phyloP scores from a whole-genome alignment of 92 coral and sea anemone genomes.

The Galaxea fascicularis region DNA sequence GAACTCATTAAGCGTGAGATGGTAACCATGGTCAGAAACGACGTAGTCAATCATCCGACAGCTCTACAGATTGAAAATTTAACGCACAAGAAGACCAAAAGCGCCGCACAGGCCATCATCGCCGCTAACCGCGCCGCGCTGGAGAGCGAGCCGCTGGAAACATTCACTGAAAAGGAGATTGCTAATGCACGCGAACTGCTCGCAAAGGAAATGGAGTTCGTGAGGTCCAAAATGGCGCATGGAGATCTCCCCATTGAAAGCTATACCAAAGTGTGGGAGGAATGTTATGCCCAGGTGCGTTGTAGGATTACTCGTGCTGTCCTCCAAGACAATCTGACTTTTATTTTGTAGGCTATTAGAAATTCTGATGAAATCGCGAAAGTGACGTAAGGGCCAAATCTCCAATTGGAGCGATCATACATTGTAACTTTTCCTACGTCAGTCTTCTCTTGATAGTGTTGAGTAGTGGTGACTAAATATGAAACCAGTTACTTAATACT shows the following conservation, averaged over 20 bases:
- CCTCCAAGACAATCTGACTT: too few relatives aligned
- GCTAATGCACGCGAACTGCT: slow-evolving; percentile 77
- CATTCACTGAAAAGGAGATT: slow-evolving; percentile 90
- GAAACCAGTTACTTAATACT: too few relatives aligned
- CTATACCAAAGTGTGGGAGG: slow-evolving; percentile 98
- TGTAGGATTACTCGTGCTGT: too few relatives aligned
- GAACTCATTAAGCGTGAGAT: slow-evolving; percentile 96
- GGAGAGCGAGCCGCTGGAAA: slow-evolving; percentile 81
- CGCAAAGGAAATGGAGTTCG: slow-evolving; percentile 86
- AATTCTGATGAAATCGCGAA: too few relatives aligned
- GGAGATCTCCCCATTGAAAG: slow-evolving; percentile 94
- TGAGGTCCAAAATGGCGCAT: slow-evolving; percentile 89
- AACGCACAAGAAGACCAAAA: slow-evolving; percentile 92
- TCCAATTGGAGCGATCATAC: too few relatives aligned
- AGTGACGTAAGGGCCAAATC: too few relatives aligned
- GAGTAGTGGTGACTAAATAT: too few relatives aligned
- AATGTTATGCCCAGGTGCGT: slow-evolving; percentile 90
- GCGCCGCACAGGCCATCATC: slow-evolving; percentile 81
- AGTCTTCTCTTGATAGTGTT: too few relatives aligned
- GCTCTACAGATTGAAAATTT: slow-evolving; percentile 85
- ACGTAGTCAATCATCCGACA: slow-evolving; percentile 88
- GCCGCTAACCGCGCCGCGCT: slow-evolving; percentile 87
- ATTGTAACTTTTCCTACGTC: too few relatives aligned
- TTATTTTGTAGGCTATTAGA: too few relatives aligned
- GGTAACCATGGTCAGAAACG: slow-evolving; percentile 92